phyloP scores from a whole-genome alignment of 92 coral and sea anemone genomes.

The Epizoanthus scotinus region DNA sequence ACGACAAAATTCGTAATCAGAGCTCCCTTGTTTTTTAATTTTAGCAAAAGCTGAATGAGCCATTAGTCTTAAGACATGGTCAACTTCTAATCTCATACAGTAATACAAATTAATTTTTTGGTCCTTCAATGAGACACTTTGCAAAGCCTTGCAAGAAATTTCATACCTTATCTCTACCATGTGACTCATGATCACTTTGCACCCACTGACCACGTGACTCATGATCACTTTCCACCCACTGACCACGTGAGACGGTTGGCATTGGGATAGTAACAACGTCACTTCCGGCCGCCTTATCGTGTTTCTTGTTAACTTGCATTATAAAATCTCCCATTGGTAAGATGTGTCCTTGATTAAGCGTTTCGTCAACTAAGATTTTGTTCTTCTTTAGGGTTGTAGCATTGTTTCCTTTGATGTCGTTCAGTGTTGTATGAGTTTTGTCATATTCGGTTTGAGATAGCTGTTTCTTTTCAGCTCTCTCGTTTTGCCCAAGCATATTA shows the following conservation, averaged over 20 bases:
- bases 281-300: not conserved
- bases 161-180: not conserved
- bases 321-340: too few relatives aligned
- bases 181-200: not conserved
- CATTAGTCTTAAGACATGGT: too few relatives aligned
- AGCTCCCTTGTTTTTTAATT: too few relatives aligned
- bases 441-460: not conserved
- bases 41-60: too few relatives aligned
- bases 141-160: not conserved
- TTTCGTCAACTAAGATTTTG: too few relatives aligned
- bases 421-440: not conserved
- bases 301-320: not conserved
- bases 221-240: slow-evolving; percentile 14
- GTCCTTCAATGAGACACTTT: not conserved
- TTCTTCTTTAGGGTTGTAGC: not conserved
- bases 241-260: slow-evolving; percentile 1
- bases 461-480: not conserved
- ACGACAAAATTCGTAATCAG: too few relatives aligned
- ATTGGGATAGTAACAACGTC: not conserved
- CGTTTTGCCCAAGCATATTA: not conserved
- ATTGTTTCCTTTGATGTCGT: not conserved
- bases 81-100: not conserved
- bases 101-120: not conserved
- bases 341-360: too few relatives aligned
- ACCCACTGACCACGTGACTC: slow-evolving; percentile 3